Evolutionary conservation across 1,140 invertebrate species (phyloP), one percentile per base, ranked within the genome.

Genomic region (Nylanderia fulva): DNA sequence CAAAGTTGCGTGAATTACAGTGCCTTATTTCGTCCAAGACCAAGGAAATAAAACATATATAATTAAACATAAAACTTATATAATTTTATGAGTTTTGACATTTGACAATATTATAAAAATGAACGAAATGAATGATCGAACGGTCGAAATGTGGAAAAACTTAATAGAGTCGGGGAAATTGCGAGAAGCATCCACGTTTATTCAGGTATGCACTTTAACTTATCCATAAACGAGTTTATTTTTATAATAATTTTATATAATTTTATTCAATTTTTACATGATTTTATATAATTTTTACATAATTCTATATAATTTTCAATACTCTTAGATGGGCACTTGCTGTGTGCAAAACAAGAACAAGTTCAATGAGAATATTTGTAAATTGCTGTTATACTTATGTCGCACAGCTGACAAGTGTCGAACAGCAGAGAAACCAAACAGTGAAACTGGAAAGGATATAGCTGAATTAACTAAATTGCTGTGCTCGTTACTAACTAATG

Each of bases 301-400:
- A n/a, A n/a, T n/a, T n/a, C n/a, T n/a, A n/a, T n/a, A n/a, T n/a
- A n/a, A n/a, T n/a, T n/a, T n/a, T n/a, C n/a, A 45, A 56, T 9
- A 60, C 29, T 91, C 87, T 33, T 29, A 92, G 91, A 72, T 24
- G 58, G 77, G 8, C 5, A 21, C 74, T 29, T 24, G n/a, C n/a
- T n/a, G 1, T 13, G 21, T 52, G 0, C 60, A 18, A 39, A 9
- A 18, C 8, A 39, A 82, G 54, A 36, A 18, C 8, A 74, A 77
- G n/a, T 21, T 61, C 36, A 91, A 90, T 8, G 88, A 82, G 83
- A n/a, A 69, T 56, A 52, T 92, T 27, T 91, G 91, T 27, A 93
- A 91, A 45, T 24, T 92, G 9, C 21, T 93, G 13, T 60, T 92
- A 21, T 33, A 86, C 48, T 61, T 93, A 2, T 90, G 86, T 18